A percentile compares a stretch with the other conserved stretches of the same genome.
phyloP scores from a whole-genome alignment of 2,888 invertebrate genomes.

The Malthinus flaveolus region DNA sequence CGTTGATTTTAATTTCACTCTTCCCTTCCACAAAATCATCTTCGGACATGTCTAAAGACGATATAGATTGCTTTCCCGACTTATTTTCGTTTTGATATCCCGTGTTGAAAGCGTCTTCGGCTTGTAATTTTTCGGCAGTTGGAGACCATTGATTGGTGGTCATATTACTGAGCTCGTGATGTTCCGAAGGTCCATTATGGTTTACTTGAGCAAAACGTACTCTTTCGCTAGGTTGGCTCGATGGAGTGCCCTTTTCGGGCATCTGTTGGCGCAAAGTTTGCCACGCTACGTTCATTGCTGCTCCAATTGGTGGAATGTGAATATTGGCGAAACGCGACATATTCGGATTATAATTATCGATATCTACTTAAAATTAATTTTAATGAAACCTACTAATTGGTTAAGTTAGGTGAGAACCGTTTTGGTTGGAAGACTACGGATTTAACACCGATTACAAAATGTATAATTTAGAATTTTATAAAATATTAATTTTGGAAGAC shows the following conservation, averaged over 20 bases:
- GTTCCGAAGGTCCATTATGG: conserved; percentile 56
- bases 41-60: conserved; percentile 60
- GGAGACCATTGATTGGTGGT: conserved; percentile 60
- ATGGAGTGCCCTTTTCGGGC: conserved; percentile 63
- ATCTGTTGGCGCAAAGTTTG: conserved; percentile 79
- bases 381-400: neutral
- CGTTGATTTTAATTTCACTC: conserved; percentile 83
- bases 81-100: conserved; percentile 48
- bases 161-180: conserved; percentile 65
- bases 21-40: conserved; percentile 74
- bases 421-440: conserved; percentile 27
- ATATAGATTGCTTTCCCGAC: conserved; percentile 62
- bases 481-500: conserved; percentile 29
- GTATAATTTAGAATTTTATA: conserved; percentile 17
- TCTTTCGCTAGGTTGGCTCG: conserved; percentile 40
- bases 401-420: neutral
- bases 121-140: conserved; percentile 51
- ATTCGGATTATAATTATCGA: conserved; percentile 17
- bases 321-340: conserved; percentile 69
- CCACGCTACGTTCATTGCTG: conserved; percentile 80
- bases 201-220: conserved; percentile 46
- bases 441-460: conserved; percentile 17
- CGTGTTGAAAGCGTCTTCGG: conserved; percentile 62
- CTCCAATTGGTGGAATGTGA: conserved; percentile 72
- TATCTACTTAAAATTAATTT: neutral